Base-by-base conservation (phyloP, 2,113 vertebrate genomes). In the Pachyramphus minor region DNA sequence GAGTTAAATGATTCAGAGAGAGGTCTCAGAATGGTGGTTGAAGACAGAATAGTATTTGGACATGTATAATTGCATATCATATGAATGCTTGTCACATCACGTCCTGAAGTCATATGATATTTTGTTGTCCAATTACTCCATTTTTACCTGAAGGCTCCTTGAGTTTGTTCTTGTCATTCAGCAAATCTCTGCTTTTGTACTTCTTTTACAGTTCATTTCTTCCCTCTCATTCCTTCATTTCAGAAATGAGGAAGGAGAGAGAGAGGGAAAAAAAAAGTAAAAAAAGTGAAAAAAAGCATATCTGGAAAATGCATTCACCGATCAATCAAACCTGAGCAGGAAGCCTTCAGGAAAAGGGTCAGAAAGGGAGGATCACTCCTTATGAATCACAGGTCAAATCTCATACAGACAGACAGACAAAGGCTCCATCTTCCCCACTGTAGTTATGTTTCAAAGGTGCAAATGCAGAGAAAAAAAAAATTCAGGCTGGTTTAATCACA, bases 271-370 rank as follows among this genome's bases (percentile, higher is more conserved):
- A 25, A 27, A 8, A 33, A 42, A 24, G 21, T 8, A 22, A 27
- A 6, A 31, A 39, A 28, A 72, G 6, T 11, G n/a, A n/a, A 85
- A 63, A 28, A 91, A 84, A 53, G 12, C n/a, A 9, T 85, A 86
- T 94, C 81, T 94, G 78, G 55, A 95, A 90, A 95, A 81, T 59
- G 18, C 41, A 73, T 93, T 87, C n/a, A 81, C 30, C 44, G 78
- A 72, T 84, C 81, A 87, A 53, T 39, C 35, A 91, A 62, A 66
- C 27, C 63, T 56, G 50, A 84, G 58, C 15, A 71, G 37, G 52
- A 80, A 80, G 16, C 12, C 52, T 93, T 74, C 63, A 69, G 66
- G 52, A 91, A 89, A n/a, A 69, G 5, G 6, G 47, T 14, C 24
- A 90, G 31, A 82, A 92, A 89, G 83, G 30, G 63, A 58, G 8